Percentiles rank a stretch among this genome's conserved stretches.
Conservation (phyloP, 2,113 vertebrate species). For the Larimichthys polyactis region DNA sequence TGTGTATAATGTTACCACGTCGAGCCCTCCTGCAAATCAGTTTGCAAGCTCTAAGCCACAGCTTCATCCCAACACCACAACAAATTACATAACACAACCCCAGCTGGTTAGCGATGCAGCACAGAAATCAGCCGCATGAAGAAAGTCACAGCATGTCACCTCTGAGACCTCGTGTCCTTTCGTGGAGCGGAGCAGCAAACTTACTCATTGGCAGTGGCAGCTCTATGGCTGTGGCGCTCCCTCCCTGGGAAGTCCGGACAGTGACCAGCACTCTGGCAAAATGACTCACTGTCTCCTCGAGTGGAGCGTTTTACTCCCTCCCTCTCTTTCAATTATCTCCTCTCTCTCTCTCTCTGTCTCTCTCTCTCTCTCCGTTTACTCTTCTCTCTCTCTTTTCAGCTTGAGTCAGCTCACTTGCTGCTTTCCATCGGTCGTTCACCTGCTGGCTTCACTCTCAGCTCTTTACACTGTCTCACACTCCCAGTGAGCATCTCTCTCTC, state of each 20-base stretch:
- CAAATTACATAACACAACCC: slow-evolving; percentile 75
- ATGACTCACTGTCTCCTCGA: slow-evolving; percentile 62
- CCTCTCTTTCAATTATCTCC: slow-evolving; percentile 9
- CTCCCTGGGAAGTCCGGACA: slow-evolving; percentile 46
- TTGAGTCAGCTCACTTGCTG: slow-evolving; percentile 46
- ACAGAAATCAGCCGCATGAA: slow-evolving; percentile 24
- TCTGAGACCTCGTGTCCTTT: slow-evolving; percentile 29
- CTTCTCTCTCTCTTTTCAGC: slow-evolving; percentile 10
- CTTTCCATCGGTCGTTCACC: slow-evolving; percentile 60
- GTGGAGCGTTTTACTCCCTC: slow-evolving; percentile 13
- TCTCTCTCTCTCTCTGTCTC: not conserved
- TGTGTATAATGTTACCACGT: slow-evolving; percentile 18
- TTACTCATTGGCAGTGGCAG: slow-evolving; percentile 58
- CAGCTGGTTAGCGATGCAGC: slow-evolving; percentile 57
- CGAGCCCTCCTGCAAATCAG: slow-evolving; percentile 50
- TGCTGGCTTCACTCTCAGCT: slow-evolving; percentile 63
- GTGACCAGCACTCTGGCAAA: slow-evolving; percentile 40
- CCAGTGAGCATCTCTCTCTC: slow-evolving; percentile 66
- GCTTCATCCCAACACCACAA: slow-evolving; percentile 65
- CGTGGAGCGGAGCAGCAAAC: slow-evolving; percentile 55
- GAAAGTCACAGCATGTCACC: slow-evolving; percentile 27
- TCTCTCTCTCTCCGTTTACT: not conserved
- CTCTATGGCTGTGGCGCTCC: slow-evolving; percentile 31
- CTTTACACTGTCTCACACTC: slow-evolving; percentile 53
- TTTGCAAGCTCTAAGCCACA: slow-evolving; percentile 54